phyloP scores from a whole-genome alignment of 2,888 invertebrate genomes.

The Enchytraeus crypticus region DNA sequence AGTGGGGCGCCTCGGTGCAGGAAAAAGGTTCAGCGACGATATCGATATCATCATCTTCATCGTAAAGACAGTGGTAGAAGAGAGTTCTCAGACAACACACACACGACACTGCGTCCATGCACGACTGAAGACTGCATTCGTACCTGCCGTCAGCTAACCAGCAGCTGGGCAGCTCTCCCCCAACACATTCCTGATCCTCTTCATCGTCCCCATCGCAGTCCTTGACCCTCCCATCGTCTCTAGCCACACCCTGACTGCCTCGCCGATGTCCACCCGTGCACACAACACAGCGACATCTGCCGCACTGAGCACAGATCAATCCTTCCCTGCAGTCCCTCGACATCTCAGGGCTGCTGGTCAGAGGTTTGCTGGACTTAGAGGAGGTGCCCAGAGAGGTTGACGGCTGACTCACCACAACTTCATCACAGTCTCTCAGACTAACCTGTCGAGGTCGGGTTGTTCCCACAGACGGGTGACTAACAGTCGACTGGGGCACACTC shows the following conservation, averaged over 20 bases:
- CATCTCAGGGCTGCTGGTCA: neutral
- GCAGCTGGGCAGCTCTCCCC: constrained; percentile 71
- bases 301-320: constrained; percentile 70
- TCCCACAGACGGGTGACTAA: no score
- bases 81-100: constrained; percentile 81
- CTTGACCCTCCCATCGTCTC: no score
- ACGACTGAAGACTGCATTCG: constrained; percentile 78
- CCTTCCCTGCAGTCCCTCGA: no score
- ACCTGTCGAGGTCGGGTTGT: no score
- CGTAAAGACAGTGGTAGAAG: constrained; percentile 80
- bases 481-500: no score
- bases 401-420: no score
- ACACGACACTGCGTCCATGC: constrained; percentile 82
- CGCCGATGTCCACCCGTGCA: no score
- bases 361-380: no score
- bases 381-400: no score
- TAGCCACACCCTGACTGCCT: no score
- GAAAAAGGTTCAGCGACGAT: constrained; percentile 55
- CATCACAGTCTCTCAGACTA: no score
- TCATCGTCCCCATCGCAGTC: no score
- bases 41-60: constrained; percentile 50
- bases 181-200: constrained; percentile 71
- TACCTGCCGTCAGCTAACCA: constrained; percentile 84
- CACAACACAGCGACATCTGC: constrained; percentile 78
- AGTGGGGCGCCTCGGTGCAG: constrained; percentile 58